Evolutionary conservation across 2,888 invertebrate species (phyloP).

Genomic region (Amphipoea oculea): DNA sequence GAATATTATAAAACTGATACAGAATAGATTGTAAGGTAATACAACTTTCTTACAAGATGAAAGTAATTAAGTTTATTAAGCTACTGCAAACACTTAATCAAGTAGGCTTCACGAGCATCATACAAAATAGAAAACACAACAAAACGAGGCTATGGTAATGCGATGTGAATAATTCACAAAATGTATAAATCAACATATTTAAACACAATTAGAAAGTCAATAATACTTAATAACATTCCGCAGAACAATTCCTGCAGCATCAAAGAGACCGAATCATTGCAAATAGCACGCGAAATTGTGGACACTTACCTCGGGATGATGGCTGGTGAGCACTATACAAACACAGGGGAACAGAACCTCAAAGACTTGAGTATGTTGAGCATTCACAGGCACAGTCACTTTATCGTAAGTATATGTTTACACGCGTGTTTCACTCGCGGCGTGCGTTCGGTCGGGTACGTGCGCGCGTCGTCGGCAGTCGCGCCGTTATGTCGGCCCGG

Average conservation of each 20-base stretch:
- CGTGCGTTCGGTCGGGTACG: conserved; percentile 45
- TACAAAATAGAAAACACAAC: conserved; percentile 55
- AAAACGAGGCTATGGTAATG: conserved; percentile 56
- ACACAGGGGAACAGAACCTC: conserved; percentile 46
- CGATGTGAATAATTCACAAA: conserved; percentile 64
- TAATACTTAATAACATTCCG: conserved; percentile 66
- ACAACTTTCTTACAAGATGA: not conserved
- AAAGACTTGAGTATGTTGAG: conserved; percentile 44
- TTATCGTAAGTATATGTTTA: conserved; percentile 66
- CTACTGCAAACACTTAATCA: conserved; percentile 25
- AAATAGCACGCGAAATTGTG: conserved; percentile 63
- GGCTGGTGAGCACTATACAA: conserved; percentile 14
- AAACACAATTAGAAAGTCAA: conserved; percentile 70
- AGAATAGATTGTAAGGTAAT: not conserved
- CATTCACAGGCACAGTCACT: conserved; percentile 73
- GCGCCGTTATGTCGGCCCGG: conserved; percentile 85
- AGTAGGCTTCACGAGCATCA: conserved; percentile 26
- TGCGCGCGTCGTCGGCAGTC: conserved; percentile 75
- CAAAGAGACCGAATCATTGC: conserved; percentile 67
- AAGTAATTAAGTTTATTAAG: conserved; percentile 27
- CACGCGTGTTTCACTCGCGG: conserved; percentile 73
- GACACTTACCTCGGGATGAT: conserved; percentile 60
- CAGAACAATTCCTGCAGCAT: conserved; percentile 65
- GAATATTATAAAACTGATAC: not conserved
- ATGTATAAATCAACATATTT: conserved; percentile 71